Percentiles rank a stretch among this genome's conserved stretches.
phyloP scores from a whole-genome alignment of 2,888 invertebrate species.

The Drosophila picticornis region DNA sequence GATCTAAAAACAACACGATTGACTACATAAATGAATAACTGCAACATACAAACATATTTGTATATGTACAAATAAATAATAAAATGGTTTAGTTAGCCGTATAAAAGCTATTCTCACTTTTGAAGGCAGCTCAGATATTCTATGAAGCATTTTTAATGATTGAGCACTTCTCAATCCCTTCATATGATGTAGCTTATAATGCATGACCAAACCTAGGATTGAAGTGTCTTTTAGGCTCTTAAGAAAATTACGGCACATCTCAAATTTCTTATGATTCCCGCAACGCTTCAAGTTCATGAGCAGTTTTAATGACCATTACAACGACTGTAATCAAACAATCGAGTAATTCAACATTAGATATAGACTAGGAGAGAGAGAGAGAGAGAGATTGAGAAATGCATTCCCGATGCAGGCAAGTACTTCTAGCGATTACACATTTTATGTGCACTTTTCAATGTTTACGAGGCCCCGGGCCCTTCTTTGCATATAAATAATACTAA shows the following conservation, averaged over 20 bases:
- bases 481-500: slow-evolving; percentile 64
- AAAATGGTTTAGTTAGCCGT: neutral
- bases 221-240: slow-evolving; percentile 21
- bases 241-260: slow-evolving; percentile 32
- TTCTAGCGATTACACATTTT: slow-evolving; percentile 67
- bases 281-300: slow-evolving; percentile 68
- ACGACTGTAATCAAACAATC: slow-evolving; percentile 47
- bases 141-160: neutral
- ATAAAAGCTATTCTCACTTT: neutral
- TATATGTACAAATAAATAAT: neutral
- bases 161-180: neutral
- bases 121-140: neutral
- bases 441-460: slow-evolving; percentile 71
- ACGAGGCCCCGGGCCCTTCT: slow-evolving; percentile 63
- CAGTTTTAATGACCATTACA: slow-evolving; percentile 57
- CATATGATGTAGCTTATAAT: neutral
- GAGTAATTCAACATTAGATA: slow-evolving; percentile 2
- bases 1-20: neutral
- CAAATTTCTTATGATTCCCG: slow-evolving; percentile 39
- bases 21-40: neutral
- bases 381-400: slow-evolving; percentile 32
- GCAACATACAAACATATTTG: neutral
- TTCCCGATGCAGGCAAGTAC: slow-evolving; percentile 68
- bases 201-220: slow-evolving; percentile 13
- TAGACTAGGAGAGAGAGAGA: slow-evolving; percentile 2